Conservation (phyloP, 2,113 vertebrate species). For the Maccullochella peelii region DNA sequence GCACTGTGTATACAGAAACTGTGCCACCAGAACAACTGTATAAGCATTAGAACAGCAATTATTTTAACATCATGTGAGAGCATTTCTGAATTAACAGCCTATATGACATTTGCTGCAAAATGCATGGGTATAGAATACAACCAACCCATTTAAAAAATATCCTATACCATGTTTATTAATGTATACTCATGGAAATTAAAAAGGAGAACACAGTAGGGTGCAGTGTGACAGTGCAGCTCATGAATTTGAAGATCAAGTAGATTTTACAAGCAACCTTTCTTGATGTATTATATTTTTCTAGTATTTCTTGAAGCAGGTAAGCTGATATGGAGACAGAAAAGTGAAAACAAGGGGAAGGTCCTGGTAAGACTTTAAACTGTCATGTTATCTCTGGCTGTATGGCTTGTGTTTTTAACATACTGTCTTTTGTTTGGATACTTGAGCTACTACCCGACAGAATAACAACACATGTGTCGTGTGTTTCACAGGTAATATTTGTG, state of each 20-base stretch:
- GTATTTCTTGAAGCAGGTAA: neutral
- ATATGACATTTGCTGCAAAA: neutral
- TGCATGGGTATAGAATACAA: neutral
- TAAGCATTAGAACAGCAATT: conserved; percentile 11
- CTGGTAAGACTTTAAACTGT: too few relatives aligned
- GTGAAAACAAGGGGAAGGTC: neutral
- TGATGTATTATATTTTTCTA: neutral
- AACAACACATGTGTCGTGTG: too few relatives aligned
- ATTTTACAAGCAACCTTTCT: neutral
- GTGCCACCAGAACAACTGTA: conserved; percentile 15
- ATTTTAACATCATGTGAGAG: conserved; percentile 3
- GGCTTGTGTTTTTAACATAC: neutral
- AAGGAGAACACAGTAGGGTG: neutral
- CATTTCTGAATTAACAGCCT: neutral
- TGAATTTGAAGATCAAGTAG: neutral
- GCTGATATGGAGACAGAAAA: neutral
- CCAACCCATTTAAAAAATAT: neutral
- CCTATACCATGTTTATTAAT: too few relatives aligned
- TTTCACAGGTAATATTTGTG: neutral
- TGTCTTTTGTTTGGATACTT: neutral
- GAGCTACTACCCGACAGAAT: too few relatives aligned
- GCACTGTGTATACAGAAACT: conserved; percentile 5
- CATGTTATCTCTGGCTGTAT: neutral
- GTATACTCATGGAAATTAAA: neutral
- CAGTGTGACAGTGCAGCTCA: neutral